A percentile compares a stretch with the other conserved stretches of the same genome.
Evolutionary conservation across 1,140 invertebrate genomes (phyloP).

Genomic region (Hetaerina americana): DNA sequence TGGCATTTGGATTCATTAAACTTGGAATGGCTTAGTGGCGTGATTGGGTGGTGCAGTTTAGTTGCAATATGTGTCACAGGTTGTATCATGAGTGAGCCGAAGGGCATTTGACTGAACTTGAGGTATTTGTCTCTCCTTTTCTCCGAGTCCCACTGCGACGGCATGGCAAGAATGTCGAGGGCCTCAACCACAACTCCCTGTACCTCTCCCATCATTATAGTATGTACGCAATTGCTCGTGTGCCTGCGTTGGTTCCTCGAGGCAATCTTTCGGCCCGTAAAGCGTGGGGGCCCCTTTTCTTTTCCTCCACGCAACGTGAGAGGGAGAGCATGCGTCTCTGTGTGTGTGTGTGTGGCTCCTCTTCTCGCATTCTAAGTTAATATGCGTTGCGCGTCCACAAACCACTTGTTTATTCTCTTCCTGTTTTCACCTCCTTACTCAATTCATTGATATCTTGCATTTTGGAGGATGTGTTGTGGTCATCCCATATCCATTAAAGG

Average conservation of each 20-base stretch:
- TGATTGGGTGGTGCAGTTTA: no score
- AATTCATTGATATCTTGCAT: slow-evolving; percentile 1
- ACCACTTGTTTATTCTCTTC: slow-evolving; percentile 5
- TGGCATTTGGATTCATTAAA: no score
- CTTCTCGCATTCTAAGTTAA: slow-evolving; percentile 14
- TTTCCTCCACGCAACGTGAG: neutral
- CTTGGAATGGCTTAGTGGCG: no score
- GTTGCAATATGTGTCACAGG: no score
- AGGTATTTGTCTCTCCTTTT: neutral
- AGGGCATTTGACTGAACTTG: neutral
- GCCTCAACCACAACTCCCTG: neutral
- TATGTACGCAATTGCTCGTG: neutral
- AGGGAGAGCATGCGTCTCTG: neutral
- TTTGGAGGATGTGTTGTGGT: neutral
- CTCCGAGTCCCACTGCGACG: neutral
- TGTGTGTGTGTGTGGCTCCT: slow-evolving; percentile 5
- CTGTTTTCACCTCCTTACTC: neutral
- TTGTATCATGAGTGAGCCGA: neutral
- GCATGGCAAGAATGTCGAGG: neutral
- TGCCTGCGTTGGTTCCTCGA: neutral
- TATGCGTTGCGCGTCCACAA: slow-evolving; percentile 12
- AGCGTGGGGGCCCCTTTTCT: neutral
- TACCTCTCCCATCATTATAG: neutral
- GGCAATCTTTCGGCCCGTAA: neutral
- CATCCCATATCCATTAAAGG: neutral